Percentiles rank a stretch among this genome's conserved stretches.
phyloP scores from a whole-genome alignment of 1,140 invertebrate species.

The Drosophila nasuta region DNA sequence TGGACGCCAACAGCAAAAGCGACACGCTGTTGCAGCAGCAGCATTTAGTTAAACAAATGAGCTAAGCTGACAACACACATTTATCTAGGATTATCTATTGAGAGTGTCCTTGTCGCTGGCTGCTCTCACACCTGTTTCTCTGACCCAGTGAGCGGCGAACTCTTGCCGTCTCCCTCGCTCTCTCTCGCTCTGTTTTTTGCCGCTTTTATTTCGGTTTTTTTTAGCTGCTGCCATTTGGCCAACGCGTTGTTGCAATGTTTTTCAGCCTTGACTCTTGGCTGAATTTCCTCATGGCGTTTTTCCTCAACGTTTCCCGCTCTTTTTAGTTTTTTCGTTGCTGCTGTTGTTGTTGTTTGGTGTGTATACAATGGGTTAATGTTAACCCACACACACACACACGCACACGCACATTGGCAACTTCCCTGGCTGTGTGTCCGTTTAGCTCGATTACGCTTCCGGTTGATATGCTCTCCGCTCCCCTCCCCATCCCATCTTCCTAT shows the following conservation, averaged over 20 bases:
- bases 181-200: neutral
- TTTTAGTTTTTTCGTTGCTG: constrained; percentile 35
- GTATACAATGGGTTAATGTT: constrained; percentile 48
- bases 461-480: constrained; percentile 32
- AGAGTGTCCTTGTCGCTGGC: neutral
- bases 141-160: neutral
- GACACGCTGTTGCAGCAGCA: neutral
- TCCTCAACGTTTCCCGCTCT: constrained; percentile 75
- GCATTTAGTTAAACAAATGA: neutral
- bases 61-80: constrained; percentile 6
- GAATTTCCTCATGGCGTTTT: constrained; percentile 73
- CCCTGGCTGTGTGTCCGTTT: constrained; percentile 67
- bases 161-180: neutral
- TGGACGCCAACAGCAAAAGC: constrained; percentile 43
- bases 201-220: constrained; percentile 19
- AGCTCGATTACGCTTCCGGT: constrained; percentile 81
- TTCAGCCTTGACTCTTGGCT: constrained; percentile 40
- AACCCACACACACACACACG: constrained; percentile 54
- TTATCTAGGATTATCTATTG: neutral
- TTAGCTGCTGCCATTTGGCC: constrained; percentile 46
- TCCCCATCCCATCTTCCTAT: neutral
- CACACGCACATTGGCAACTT: constrained; percentile 64
- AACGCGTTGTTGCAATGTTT: constrained; percentile 39
- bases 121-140: constrained; percentile 3
- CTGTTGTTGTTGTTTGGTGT: constrained; percentile 4